Base-by-base conservation (phyloP, 2,797 vertebrate species). In the Ctenopoma kingsleyae region DNA sequence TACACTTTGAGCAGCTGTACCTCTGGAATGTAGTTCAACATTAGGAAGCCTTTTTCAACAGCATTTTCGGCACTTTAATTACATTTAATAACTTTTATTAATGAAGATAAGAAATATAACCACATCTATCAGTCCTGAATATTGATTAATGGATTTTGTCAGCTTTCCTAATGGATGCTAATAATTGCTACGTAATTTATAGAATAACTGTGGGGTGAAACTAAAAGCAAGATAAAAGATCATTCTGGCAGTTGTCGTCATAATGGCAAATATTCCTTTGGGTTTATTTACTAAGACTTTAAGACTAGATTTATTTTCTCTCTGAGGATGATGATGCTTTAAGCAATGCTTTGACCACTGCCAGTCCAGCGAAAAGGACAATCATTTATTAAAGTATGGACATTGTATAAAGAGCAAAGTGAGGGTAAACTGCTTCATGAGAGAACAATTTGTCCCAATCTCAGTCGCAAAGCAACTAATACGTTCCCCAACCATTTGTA, bases 1-100 rank as follows among this genome's bases (percentile, higher is more conserved):
- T 89, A 78, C 84, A 78, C 70, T 85, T 83, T 84, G 80, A 89
- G 77, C 84, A 79, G 81, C 54, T 23, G 25, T 61, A 84, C 61
- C 74, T 64, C 46, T 73, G 69, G 72, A 89, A 86, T 83, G 52
- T 74, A 55, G 62, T 62, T 80, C 58, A 63, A 72, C 68, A 60
- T 48, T 36, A 38, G 52, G 53, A 36, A 60, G 58, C 40, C 30
- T 56, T 75, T 81, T 81, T 50, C 51, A 69, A 61, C 36, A 71
- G 61, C 50, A 67, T 69, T 76, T 82, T 68, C 62, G 60, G 46
- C 63, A 56, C 49, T 66, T 25, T 74, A 79, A 87, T 83, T 87
- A 75, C 48, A 8, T 35, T 54, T 83, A 74, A 78, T 82, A 69
- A 76, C 27, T 58, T 78, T 47, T 81, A 85, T 74, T 82, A 84